Evolutionary conservation across 2,797 vertebrate genomes (phyloP).

Genomic region (Dendrocincla fuliginosa): DNA sequence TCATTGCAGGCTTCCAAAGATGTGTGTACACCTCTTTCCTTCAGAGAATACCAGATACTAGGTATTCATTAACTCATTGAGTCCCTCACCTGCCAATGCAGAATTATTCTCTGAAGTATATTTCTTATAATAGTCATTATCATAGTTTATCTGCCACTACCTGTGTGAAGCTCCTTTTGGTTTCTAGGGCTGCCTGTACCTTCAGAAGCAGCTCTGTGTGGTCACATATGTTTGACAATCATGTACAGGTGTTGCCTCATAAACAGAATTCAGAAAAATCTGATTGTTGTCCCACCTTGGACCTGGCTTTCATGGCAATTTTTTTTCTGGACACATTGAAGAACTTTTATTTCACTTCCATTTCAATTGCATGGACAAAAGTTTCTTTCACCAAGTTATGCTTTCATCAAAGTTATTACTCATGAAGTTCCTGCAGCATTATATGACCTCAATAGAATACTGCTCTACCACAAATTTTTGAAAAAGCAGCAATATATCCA

Average conservation of each 20-base stretch:
- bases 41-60: background rate
- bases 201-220: background rate
- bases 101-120: background rate
- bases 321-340: background rate
- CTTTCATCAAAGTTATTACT: background rate
- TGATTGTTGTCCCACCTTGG: accelerated
- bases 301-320: background rate
- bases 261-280: background rate
- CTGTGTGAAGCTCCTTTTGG: background rate
- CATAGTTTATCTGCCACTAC: background rate
- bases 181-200: background rate
- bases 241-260: too few relatives aligned
- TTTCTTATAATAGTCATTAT: background rate
- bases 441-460: background rate
- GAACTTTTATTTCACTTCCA: background rate
- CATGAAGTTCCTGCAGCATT: background rate
- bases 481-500: background rate
- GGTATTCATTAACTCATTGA: background rate
- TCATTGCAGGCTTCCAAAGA: background rate
- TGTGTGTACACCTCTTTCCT: background rate
- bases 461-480: background rate
- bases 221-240: accelerated
- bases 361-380: background rate
- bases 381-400: background rate
- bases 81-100: background rate